Percentiles rank a stretch among this genome's conserved stretches.
Conservation (phyloP, 2,113 vertebrate genomes). For the Phalacrocorax carbo region DNA sequence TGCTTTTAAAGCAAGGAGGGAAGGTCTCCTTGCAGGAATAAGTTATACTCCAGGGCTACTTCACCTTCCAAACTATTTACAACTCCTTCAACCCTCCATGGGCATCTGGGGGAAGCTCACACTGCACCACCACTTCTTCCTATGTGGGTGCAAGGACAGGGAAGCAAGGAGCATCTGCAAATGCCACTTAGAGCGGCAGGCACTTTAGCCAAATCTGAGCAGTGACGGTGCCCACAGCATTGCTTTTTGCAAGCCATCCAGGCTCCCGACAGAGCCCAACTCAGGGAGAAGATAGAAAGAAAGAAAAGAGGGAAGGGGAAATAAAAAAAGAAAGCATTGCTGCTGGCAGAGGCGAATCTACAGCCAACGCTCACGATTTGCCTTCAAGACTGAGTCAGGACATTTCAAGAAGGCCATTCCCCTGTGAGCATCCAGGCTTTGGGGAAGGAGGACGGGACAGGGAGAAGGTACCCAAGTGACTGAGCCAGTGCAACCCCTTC, state of each 20-base stretch:
- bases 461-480: neutral
- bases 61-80: conserved; percentile 30
- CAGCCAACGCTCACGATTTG: neutral
- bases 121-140: neutral
- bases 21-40: neutral
- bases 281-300: neutral
- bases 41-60: neutral
- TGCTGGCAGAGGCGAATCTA: neutral
- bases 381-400: neutral
- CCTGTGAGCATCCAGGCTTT: neutral
- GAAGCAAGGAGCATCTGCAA: neutral
- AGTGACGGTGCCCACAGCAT: neutral
- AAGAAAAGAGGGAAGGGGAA: too few relatives aligned
- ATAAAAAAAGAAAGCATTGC: neutral
- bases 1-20: neutral
- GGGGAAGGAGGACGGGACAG: neutral
- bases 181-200: conserved; percentile 9
- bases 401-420: neutral
- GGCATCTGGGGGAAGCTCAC: neutral
- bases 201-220: conserved; percentile 23
- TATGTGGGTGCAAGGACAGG: neutral
- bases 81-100: neutral
- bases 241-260: neutral
- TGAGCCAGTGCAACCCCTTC: neutral
- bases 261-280: neutral